Percentiles rank a stretch among this genome's conserved stretches.
Evolutionary conservation across 2,888 invertebrate genomes (phyloP).

Genomic region (Cataglyphis altisquamis): DNA sequence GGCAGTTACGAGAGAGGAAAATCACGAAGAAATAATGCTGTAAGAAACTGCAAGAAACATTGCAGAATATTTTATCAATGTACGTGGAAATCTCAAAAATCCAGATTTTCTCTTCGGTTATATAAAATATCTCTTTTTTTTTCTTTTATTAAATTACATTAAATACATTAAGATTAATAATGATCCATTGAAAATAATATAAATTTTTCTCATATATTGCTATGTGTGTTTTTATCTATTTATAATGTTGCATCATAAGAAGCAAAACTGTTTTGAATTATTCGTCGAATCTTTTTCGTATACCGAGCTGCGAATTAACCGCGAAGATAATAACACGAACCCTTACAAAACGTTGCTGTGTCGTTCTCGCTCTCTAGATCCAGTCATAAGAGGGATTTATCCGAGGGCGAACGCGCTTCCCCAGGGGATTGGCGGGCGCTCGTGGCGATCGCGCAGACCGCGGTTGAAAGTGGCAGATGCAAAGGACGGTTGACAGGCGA

Average conservation of each 20-base stretch:
- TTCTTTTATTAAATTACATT: neutral
- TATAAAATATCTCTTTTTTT: neutral
- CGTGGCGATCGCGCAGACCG: conserved; percentile 17
- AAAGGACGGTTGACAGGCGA: conserved; percentile 66
- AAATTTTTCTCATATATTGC: neutral
- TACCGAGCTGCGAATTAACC: neutral
- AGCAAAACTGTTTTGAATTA: neutral
- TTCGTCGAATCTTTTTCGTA: neutral
- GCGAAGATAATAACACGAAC: conserved; percentile 14
- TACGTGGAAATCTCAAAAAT: conserved; percentile 10
- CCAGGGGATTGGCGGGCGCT: conserved; percentile 27
- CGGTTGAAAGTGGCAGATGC: conserved; percentile 65
- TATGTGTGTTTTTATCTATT: neutral
- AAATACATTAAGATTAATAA: neutral
- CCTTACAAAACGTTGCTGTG: conserved; percentile 20
- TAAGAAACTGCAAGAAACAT: neutral
- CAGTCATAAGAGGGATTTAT: conserved; percentile 21
- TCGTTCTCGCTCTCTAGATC: conserved; percentile 18
- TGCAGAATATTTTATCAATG: conserved; percentile 20
- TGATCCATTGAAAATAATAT: neutral
- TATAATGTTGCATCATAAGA: neutral
- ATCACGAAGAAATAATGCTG: conserved; percentile 1
- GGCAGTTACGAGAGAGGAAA: conserved; percentile 33
- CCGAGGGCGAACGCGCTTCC: conserved; percentile 6
- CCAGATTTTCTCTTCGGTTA: neutral